phyloP scores from a whole-genome alignment of 2,797 vertebrate genomes.

The Huso huso region DNA sequence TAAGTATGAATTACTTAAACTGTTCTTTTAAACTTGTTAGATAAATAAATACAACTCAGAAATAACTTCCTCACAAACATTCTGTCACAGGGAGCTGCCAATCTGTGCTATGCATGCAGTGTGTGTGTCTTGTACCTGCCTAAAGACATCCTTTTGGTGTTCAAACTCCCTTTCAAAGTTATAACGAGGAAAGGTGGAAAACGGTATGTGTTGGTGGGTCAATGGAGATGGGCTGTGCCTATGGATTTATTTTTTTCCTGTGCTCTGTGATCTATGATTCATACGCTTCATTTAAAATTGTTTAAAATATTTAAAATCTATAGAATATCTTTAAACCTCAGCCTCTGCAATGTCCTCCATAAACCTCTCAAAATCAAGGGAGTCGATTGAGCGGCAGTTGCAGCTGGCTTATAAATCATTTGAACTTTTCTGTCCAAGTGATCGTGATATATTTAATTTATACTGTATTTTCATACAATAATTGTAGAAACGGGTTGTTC shows the following conservation, averaged over 20 bases:
- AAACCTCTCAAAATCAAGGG: conserved; percentile 28
- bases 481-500: no score
- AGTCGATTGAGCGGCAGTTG: conserved; percentile 15
- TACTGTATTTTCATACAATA: no score
- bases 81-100: not conserved
- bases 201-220: conserved; percentile 40
- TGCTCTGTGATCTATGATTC: conserved; percentile 67
- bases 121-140: conserved; percentile 10
- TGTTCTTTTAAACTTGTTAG: no score
- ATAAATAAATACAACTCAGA: no score
- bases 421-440: not conserved
- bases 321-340: conserved; percentile 49
- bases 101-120: conserved; percentile 6
- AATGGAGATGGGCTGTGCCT: conserved; percentile 34
- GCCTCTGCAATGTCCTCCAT: conserved; percentile 50
- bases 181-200: conserved; percentile 38
- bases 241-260: conserved; percentile 26
- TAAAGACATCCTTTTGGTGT: conserved; percentile 18
- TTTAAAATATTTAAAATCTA: conserved; percentile 71
- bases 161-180: conserved; percentile 28
- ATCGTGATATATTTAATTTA: no score
- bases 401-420: conserved; percentile 11
- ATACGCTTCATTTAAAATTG: conserved; percentile 68
- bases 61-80: no score
- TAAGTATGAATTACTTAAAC: no score